phyloP scores from a whole-genome alignment of 1,140 invertebrate genomes.

The Cherax quadricarinatus region DNA sequence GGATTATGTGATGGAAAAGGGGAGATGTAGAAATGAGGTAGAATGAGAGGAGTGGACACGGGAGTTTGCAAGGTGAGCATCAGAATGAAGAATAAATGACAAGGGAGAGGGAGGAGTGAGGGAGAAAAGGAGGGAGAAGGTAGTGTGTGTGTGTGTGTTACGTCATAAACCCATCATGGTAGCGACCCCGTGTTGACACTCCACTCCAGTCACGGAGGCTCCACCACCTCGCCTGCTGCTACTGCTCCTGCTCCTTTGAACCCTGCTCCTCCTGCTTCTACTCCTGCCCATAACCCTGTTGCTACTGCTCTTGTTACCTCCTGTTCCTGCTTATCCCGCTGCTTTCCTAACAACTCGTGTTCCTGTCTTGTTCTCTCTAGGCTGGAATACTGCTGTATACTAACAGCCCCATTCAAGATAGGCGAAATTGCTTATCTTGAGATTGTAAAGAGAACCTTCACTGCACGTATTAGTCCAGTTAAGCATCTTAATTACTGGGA shows the following conservation, averaged over 20 bases:
- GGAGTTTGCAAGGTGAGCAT: neutral
- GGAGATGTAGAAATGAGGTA: neutral
- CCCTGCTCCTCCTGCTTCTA: neutral
- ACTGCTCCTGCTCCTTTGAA: neutral
- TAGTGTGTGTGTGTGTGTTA: neutral
- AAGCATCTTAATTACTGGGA: too few relatives aligned
- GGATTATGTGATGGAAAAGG: neutral
- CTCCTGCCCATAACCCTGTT: neutral
- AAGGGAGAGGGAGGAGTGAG: neutral
- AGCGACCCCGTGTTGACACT: constrained; percentile 35
- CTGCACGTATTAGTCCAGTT: too few relatives aligned
- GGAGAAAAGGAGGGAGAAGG: neutral
- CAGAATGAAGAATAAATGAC: too few relatives aligned
- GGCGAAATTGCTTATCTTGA: too few relatives aligned
- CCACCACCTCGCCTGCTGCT: neutral
- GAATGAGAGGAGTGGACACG: neutral
- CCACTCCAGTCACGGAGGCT: constrained; percentile 3
- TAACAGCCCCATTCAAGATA: too few relatives aligned
- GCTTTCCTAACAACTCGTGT: too few relatives aligned
- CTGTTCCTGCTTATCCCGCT: too few relatives aligned
- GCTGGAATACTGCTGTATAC: too few relatives aligned
- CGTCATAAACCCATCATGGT: constrained; percentile 45
- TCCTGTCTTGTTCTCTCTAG: too few relatives aligned
- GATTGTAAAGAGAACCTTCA: too few relatives aligned
- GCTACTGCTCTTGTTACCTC: neutral